Evolutionary conservation across 2,113 vertebrate genomes (phyloP).

Genomic region (Neodontobutis hainanensis): DNA sequence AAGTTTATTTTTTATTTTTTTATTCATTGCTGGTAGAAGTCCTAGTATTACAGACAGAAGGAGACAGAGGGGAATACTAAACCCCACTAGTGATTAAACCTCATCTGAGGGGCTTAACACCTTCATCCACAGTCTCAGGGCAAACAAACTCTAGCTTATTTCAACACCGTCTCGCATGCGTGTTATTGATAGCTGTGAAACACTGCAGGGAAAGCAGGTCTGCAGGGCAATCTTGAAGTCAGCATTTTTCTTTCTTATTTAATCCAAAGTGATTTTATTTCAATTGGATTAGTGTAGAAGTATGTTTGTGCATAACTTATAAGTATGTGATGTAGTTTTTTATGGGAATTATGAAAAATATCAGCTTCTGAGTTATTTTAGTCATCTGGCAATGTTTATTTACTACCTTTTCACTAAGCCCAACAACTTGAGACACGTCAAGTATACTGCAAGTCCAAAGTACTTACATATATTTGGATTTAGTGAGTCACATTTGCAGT

Average conservation of each 20-base stretch:
- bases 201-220: neutral
- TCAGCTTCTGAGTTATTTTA: slow-evolving; percentile 11
- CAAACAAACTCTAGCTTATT: slow-evolving; percentile 1
- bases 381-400: slow-evolving; percentile 9
- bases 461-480: slow-evolving; percentile 10
- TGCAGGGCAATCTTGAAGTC: neutral
- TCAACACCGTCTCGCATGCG: neutral
- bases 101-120: slow-evolving; percentile 28
- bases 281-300: neutral
- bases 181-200: neutral
- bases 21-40: slow-evolving; percentile 32
- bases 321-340: neutral
- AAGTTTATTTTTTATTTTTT: slow-evolving; percentile 23
- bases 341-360: neutral
- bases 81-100: slow-evolving; percentile 32
- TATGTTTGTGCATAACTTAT: too few species aligned
- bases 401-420: neutral
- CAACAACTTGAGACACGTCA: neutral
- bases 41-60: neutral
- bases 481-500: neutral
- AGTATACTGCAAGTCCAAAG: neutral
- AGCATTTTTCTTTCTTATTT: neutral
- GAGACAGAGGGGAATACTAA: slow-evolving; percentile 22
- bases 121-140: neutral
- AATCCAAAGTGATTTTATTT: neutral